These are phyloP conservation scores for Henicopernis longicauda DNA, from an alignment of 2,113 vertebrate species.

Conservation along the genomic window DNA sequence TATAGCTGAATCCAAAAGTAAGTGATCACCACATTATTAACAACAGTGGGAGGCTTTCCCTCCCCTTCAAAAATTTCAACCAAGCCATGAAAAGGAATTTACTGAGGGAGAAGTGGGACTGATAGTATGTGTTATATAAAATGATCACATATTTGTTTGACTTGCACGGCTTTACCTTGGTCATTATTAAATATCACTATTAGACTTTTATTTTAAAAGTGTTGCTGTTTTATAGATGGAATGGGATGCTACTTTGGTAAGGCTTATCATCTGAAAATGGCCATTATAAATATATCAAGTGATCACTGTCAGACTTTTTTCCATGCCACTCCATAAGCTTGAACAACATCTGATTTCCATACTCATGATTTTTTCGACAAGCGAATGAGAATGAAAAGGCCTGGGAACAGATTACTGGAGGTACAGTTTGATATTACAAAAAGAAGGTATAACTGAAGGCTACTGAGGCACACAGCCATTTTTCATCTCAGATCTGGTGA, in stretches of 20 bases:
- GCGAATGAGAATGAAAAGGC: not conserved
- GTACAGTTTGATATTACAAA: not conserved
- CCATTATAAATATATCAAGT: not conserved
- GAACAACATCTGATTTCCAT: not conserved
- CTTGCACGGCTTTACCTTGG: not conserved
- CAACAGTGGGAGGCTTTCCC: not conserved
- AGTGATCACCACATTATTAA: not conserved
- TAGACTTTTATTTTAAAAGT: not conserved
- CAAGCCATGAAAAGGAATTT: not conserved
- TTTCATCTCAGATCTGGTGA: not conserved
- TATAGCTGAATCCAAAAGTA: not conserved
- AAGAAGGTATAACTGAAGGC: not conserved
- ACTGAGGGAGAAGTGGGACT: not conserved
- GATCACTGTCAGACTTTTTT: not conserved
- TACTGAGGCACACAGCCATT: not conserved
- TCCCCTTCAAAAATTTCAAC: not conserved
- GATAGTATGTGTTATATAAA: not conserved
- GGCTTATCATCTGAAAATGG: not conserved
- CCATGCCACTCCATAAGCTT: not conserved
- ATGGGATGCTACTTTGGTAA: not conserved
- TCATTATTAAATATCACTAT: not conserved
- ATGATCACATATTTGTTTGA: not conserved
- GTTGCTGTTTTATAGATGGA: not conserved
- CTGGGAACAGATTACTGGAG: not conserved
- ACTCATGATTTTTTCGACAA: not conserved